A percentile compares a stretch with the other conserved stretches of the same genome.
Evolutionary conservation across 2,113 vertebrate species (phyloP).

Genomic region (Engraulis encrasicolus): DNA sequence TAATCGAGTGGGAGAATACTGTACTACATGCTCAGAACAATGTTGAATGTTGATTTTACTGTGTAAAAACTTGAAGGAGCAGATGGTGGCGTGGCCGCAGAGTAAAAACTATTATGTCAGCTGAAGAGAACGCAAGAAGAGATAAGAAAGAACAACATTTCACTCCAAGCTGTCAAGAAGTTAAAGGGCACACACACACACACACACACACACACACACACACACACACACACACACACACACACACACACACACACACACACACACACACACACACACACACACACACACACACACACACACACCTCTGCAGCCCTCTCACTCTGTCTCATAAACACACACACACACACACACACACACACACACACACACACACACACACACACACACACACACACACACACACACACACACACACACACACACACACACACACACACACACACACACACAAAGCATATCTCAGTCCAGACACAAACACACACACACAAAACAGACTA

Average conservation of each 20-base stretch:
- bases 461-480: no score
- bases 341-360: no score
- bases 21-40: no score
- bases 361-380: background rate
- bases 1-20: no score
- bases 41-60: no score
- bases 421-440: background rate
- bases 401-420: background rate
- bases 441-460: no score
- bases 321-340: no score
- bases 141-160: background rate
- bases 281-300: no score
- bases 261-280: no score
- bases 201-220: background rate
- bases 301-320: no score
- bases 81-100: no score
- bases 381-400: constrained; percentile 1
- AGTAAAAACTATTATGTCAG: no score
- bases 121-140: background rate
- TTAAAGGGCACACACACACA: background rate
- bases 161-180: background rate
- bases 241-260: background rate
- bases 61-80: background rate
- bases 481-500: background rate
- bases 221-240: background rate